Evolutionary conservation across 1,140 invertebrate genomes (phyloP).

Genomic region (Zaprionus nigranus): DNA sequence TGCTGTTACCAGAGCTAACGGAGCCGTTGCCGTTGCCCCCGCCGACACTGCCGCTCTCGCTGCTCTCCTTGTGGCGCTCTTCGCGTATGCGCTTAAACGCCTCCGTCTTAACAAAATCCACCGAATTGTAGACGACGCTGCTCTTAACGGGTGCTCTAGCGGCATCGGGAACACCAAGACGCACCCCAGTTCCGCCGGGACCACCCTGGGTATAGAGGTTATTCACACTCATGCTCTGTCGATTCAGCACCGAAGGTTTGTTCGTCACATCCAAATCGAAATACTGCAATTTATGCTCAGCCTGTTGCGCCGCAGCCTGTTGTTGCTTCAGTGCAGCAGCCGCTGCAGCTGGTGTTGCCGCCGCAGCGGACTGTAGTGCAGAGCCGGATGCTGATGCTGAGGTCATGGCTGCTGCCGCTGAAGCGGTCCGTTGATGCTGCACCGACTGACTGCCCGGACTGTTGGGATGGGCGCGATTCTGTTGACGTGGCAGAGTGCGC

Average conservation of each 20-base stretch:
- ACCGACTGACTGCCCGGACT: conserved; percentile 67
- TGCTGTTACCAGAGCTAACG: neutral
- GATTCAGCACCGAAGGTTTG: conserved; percentile 68
- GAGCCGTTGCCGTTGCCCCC: conserved; percentile 2
- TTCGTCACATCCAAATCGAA: conserved; percentile 89
- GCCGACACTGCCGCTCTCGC: conserved; percentile 36
- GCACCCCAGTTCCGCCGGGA: conserved; percentile 19
- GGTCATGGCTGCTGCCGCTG: conserved; percentile 63
- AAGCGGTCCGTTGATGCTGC: conserved; percentile 76
- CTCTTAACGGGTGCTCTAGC: conserved; percentile 69
- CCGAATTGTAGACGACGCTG: conserved; percentile 92
- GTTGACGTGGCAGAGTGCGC: conserved; percentile 76
- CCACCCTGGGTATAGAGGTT: conserved; percentile 65
- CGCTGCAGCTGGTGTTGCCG: conserved; percentile 10
- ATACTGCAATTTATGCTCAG: conserved; percentile 86
- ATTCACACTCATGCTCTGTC: conserved; percentile 68
- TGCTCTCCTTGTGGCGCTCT: conserved; percentile 88
- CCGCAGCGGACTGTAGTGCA: neutral
- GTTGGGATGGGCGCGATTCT: conserved; percentile 63
- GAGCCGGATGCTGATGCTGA: conserved; percentile 14
- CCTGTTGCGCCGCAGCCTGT: conserved; percentile 35
- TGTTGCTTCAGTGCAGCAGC: conserved; percentile 45
- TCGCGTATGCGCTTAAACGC: conserved; percentile 95
- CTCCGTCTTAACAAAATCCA: conserved; percentile 96
- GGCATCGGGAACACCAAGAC: conserved; percentile 52